These are phyloP conservation scores for Mythimna vitellina DNA, from an alignment of 2,888 invertebrate species.

Conservation along the genomic window DNA sequence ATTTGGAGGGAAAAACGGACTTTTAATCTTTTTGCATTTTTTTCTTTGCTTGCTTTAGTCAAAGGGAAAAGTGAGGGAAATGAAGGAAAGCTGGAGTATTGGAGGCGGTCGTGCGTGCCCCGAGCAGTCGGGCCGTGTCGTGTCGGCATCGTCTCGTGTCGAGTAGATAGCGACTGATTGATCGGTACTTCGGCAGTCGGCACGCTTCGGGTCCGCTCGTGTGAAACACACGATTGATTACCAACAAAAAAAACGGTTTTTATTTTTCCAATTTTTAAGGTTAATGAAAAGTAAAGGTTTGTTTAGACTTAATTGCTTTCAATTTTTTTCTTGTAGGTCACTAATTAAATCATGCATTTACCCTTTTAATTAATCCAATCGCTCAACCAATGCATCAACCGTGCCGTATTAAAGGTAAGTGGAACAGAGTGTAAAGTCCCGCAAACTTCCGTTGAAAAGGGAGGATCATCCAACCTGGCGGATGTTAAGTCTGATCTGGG, in stretches of 20 bases:
- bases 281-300: constrained; percentile 20
- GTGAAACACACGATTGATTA: constrained; percentile 59
- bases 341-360: neutral
- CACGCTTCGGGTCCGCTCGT: constrained; percentile 41
- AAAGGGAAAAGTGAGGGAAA: constrained; percentile 51
- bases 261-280: constrained; percentile 3
- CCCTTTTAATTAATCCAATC: neutral
- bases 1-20: constrained; percentile 45
- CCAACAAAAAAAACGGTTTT: constrained; percentile 36
- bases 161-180: constrained; percentile 67
- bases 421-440: too few relatives aligned
- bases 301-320: neutral
- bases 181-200: constrained; percentile 62
- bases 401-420: too few relatives aligned
- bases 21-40: constrained; percentile 54
- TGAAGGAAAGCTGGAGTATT: constrained; percentile 36
- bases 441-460: too few relatives aligned
- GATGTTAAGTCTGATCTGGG: too few relatives aligned
- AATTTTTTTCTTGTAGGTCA: neutral
- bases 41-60: constrained; percentile 43
- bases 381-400: too few relatives aligned
- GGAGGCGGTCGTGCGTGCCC: constrained; percentile 49
- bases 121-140: constrained; percentile 33
- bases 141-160: constrained; percentile 54
- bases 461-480: too few relatives aligned